Evolutionary conservation across 2,113 vertebrate genomes (phyloP), one percentile per base, ranked within the genome.

Genomic region (Melierax canorus): DNA sequence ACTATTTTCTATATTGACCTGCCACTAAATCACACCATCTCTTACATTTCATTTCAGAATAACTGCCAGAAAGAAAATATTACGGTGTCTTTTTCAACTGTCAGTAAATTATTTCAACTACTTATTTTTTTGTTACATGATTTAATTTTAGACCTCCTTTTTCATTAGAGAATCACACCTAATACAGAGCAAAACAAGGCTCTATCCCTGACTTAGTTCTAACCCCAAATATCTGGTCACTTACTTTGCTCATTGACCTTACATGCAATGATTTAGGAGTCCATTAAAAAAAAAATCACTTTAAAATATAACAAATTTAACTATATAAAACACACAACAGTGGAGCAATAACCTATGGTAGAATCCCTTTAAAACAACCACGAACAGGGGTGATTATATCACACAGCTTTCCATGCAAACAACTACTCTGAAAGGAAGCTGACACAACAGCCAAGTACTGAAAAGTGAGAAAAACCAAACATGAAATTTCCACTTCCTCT

Each of bases 101-200:
- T 4, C 45, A 56, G 53, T 39, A 41, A 36, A 5, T 60, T 34
- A 68, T 43, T 82, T 64, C 66, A 56, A 13, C 34, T 24, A 13
- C 0, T 0, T 43, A 4, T 17, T 51, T 56, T 62, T 75, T 77
- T 36, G 56, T 38, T 34, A 13, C 0, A 0, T n/a, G 18, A 71
- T 67, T 69, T 83, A 56, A 76, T 86, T 78, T 74, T 55, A 81
- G 56, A 29, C 7, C 27, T 53, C 11, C 38, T 51, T 72, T 87
- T 36, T 30, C 51, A 30, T 21, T 43, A 45, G 13, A 20, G 51
- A 64, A 51, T 4, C 56, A 38, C 34, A 67, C 21, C n/a, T 39
- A n/a, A n/a, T 3, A 80, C 5, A 71, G 38, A 85, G 15, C 10
- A 75, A 84, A 87, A 17, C 32, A 75, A 90, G 72, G 55, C n/a